These are phyloP conservation scores for Spea hammondii DNA, from an alignment of 2,797 vertebrate genomes.

Conservation along the genomic window DNA sequence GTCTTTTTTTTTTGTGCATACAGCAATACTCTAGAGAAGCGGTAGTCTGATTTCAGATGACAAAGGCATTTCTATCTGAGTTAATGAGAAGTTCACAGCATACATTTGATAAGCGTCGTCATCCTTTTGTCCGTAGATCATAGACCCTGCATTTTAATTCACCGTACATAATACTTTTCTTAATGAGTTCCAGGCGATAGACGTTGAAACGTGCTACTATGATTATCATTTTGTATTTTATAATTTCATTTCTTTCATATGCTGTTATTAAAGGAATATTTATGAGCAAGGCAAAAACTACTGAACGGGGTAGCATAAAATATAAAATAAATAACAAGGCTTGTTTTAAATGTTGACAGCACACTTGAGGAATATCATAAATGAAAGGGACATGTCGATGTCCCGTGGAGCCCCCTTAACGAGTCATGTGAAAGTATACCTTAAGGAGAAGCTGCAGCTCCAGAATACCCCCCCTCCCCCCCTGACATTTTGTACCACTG, in stretches of 20 bases:
- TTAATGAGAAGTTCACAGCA: conserved; percentile 71
- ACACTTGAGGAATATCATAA: too few species aligned
- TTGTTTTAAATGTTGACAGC: too few species aligned
- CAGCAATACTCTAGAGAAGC: conserved; percentile 42
- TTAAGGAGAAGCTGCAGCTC: too few species aligned
- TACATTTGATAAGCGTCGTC: conserved; percentile 71
- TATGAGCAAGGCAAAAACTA: not conserved
- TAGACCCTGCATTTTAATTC: conserved; percentile 74
- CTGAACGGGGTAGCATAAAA: not conserved
- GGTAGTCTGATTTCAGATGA: conserved; percentile 59
- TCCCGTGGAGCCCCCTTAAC: too few species aligned
- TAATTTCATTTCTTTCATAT: conserved; percentile 72
- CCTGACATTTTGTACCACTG: too few species aligned
- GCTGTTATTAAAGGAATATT: conserved; percentile 67
- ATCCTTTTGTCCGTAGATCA: conserved; percentile 73
- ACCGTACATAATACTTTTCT: conserved; percentile 70
- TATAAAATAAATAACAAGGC: not conserved
- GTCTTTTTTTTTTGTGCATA: conserved; percentile 40
- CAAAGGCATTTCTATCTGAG: conserved; percentile 62
- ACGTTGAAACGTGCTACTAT: conserved; percentile 65
- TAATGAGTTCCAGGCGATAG: conserved; percentile 72
- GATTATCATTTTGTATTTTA: conserved; percentile 60
- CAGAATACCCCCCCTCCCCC: too few species aligned
- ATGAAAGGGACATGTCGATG: too few species aligned
- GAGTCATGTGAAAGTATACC: too few species aligned